Percentiles rank a stretch among this genome's conserved stretches.
These are phyloP conservation scores for Harpagifer antarcticus DNA, from an alignment of 2,797 vertebrate genomes.

Conservation along the genomic window DNA sequence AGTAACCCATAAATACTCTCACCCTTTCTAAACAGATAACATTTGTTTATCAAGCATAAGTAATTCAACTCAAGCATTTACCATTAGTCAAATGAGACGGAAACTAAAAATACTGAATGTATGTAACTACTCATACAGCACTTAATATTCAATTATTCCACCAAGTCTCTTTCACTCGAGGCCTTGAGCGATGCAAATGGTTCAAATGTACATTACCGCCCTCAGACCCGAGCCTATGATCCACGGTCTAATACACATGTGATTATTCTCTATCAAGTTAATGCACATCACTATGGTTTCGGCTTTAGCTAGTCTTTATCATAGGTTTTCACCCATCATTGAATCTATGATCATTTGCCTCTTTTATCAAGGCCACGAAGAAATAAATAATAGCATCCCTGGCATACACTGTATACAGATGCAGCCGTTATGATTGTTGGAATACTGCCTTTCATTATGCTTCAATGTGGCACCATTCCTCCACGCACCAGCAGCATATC, in stretches of 20 bases:
- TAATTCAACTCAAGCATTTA: slow-evolving; percentile 34
- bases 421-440: slow-evolving; percentile 1
- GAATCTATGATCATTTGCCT: neutral
- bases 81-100: slow-evolving; percentile 53
- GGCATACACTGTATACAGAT: neutral
- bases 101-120: slow-evolving; percentile 43
- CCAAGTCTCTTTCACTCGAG: slow-evolving; percentile 10
- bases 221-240: neutral
- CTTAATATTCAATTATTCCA: slow-evolving; percentile 53
- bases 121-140: slow-evolving; percentile 27
- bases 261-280: slow-evolving; percentile 5
- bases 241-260: neutral
- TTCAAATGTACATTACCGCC: slow-evolving; percentile 15
- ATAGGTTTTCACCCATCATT: neutral
- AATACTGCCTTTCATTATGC: neutral
- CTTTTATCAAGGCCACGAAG: neutral
- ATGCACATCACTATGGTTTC: neutral
- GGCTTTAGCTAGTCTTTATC: neutral
- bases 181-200: slow-evolving; percentile 6
- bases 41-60: slow-evolving; percentile 49
- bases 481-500: neutral
- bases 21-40: slow-evolving; percentile 24
- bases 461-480: neutral
- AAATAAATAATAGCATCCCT: neutral
- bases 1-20: slow-evolving; percentile 10